Evolutionary conservation across 2,888 invertebrate genomes (phyloP).

Genomic region (Drosophila quasianomalipes): DNA sequence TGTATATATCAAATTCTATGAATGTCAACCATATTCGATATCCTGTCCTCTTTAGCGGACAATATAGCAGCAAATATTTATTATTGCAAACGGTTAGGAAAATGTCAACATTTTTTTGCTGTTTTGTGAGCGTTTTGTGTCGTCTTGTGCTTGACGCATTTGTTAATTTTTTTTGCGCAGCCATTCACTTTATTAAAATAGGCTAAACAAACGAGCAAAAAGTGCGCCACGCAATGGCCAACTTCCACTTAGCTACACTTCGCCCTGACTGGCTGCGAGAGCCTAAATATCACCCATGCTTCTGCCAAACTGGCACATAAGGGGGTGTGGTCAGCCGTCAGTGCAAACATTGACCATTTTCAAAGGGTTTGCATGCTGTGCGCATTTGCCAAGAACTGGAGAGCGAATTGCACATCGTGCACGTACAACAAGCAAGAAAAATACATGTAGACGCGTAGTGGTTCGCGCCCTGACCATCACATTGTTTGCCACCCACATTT

Average conservation of each 20-base stretch:
- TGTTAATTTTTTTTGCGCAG: conserved; percentile 52
- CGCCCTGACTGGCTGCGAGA: conserved; percentile 27
- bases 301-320: neutral
- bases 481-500: conserved; percentile 53
- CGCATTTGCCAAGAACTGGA: conserved; percentile 43
- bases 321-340: conserved; percentile 4
- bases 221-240: conserved; percentile 48
- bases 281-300: conserved; percentile 21
- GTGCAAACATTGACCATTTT: conserved; percentile 76
- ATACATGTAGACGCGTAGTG: conserved; percentile 35
- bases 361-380: conserved; percentile 70
- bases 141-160: conserved; percentile 33
- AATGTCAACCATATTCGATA: neutral
- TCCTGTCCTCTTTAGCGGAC: conserved; percentile 29
- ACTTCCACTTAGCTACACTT: conserved; percentile 69
- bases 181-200: conserved; percentile 70
- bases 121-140: conserved; percentile 15
- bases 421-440: conserved; percentile 71
- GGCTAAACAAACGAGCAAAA: conserved; percentile 57
- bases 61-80: conserved; percentile 76
- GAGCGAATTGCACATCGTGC: conserved; percentile 17
- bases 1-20: neutral
- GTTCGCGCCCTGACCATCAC: conserved; percentile 13
- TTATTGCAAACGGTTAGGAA: conserved; percentile 54
- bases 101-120: conserved; percentile 21